These are phyloP conservation scores for Drosophila vallismaia DNA, from an alignment of 2,888 invertebrate species.

Conservation along the genomic window DNA sequence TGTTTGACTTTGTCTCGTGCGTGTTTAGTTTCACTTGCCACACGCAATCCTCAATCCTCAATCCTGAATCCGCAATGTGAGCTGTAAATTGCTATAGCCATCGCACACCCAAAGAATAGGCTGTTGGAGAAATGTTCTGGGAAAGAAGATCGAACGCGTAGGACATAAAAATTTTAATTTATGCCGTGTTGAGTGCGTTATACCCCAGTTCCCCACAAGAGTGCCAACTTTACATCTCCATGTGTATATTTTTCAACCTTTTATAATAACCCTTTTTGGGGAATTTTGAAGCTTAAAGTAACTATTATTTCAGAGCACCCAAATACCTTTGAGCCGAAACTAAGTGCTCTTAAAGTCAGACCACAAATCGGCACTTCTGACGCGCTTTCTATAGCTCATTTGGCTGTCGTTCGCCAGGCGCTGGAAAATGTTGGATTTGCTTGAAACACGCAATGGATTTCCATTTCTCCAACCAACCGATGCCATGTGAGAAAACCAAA, in stretches of 20 bases:
- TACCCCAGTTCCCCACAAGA: constrained; percentile 69
- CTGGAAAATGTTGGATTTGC: constrained; percentile 77
- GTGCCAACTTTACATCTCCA: constrained; percentile 53
- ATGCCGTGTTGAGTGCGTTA: constrained; percentile 73
- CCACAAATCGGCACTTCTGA: constrained; percentile 79
- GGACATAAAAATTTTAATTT: constrained; percentile 72
- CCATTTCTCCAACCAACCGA: constrained; percentile 17
- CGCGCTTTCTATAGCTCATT: constrained; percentile 71
- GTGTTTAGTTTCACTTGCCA: constrained; percentile 70
- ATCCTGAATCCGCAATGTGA: constrained; percentile 38
- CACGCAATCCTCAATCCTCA: constrained; percentile 42
- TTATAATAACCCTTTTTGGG: too few species aligned
- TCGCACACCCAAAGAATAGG: constrained; percentile 10
- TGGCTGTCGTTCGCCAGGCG: constrained; percentile 54
- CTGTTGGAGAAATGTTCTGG: neutral
- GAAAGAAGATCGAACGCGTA: constrained; percentile 18
- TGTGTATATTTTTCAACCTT: too few species aligned
- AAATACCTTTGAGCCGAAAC: neutral
- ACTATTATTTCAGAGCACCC: neutral
- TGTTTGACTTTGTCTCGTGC: constrained; percentile 48
- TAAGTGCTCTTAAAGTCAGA: constrained; percentile 57
- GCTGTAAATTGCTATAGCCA: constrained; percentile 60
- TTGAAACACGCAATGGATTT: constrained; percentile 70
- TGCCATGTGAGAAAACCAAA: constrained; percentile 10
- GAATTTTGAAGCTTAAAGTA: neutral